Conservation (phyloP, 1,140 invertebrate genomes). For the Cydia splendana region DNA sequence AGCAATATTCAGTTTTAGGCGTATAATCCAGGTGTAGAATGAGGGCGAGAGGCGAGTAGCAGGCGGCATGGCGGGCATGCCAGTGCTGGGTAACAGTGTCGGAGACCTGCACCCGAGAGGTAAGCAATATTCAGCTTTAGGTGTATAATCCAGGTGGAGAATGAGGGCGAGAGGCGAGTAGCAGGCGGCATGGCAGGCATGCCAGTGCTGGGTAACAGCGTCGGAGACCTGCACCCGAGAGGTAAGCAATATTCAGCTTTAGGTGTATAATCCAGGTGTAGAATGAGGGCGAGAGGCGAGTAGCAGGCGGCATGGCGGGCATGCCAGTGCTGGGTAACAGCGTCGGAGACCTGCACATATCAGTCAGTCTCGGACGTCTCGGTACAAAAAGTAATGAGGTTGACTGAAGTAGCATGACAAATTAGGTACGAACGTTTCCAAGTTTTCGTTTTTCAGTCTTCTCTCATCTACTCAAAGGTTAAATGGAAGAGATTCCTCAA, state of each 20-base stretch:
- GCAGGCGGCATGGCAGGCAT: constrained; percentile 67
- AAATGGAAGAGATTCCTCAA: too few relatives aligned
- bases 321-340: constrained; percentile 72
- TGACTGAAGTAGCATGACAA: too few relatives aligned
- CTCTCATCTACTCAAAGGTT: too few relatives aligned
- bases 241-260: background rate
- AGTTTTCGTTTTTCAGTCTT: too few relatives aligned
- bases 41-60: constrained; percentile 50
- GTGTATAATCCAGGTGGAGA: background rate
- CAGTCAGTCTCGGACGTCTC: too few relatives aligned
- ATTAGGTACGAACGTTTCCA: too few relatives aligned
- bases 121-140: constrained; percentile 10
- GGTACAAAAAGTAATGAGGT: too few relatives aligned
- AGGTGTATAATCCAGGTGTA: background rate
- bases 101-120: constrained; percentile 56
- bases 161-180: background rate
- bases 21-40: constrained; percentile 44
- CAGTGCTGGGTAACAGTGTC: constrained; percentile 69
- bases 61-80: constrained; percentile 73
- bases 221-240: constrained; percentile 42
- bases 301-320: constrained; percentile 61
- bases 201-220: constrained; percentile 70
- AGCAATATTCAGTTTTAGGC: background rate
- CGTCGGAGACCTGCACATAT: too few relatives aligned
- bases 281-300: background rate